Percentiles rank a stretch among this genome's conserved stretches.
Evolutionary conservation across 2,797 vertebrate genomes (phyloP).

Genomic region (Staurois parvus): DNA sequence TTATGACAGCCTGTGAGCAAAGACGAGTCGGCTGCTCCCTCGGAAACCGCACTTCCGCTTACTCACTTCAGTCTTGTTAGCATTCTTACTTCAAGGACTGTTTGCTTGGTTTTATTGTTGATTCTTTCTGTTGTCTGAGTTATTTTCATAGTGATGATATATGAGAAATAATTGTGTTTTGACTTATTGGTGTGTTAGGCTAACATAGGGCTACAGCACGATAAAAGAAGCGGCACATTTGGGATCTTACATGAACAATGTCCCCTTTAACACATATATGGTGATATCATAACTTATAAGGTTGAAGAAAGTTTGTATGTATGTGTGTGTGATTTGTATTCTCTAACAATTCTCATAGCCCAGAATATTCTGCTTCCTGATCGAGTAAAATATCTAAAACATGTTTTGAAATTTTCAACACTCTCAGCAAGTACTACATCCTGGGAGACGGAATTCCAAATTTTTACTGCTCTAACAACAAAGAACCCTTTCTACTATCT

Average conservation of each 20-base stretch:
- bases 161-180: constrained; percentile 39
- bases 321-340: no score
- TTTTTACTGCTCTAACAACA: no score
- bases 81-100: constrained; percentile 63
- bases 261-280: background rate
- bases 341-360: no score
- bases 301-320: no score
- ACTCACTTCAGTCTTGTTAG: constrained; percentile 47
- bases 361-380: no score
- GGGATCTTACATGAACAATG: background rate
- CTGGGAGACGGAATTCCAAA: no score
- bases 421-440: no score
- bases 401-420: no score
- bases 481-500: no score
- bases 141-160: constrained; percentile 69
- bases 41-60: constrained; percentile 60
- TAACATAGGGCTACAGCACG: background rate
- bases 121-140: constrained; percentile 65
- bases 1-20: constrained; percentile 7
- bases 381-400: no score
- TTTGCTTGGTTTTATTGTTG: constrained; percentile 67
- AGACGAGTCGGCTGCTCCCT: rapidly evolving
- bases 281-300: no score
- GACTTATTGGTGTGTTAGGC: background rate
- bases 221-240: background rate